A percentile compares a stretch with the other conserved stretches of the same genome.
Conservation (phyloP, 2,113 vertebrate genomes). For the Macrotis lagotis region DNA sequence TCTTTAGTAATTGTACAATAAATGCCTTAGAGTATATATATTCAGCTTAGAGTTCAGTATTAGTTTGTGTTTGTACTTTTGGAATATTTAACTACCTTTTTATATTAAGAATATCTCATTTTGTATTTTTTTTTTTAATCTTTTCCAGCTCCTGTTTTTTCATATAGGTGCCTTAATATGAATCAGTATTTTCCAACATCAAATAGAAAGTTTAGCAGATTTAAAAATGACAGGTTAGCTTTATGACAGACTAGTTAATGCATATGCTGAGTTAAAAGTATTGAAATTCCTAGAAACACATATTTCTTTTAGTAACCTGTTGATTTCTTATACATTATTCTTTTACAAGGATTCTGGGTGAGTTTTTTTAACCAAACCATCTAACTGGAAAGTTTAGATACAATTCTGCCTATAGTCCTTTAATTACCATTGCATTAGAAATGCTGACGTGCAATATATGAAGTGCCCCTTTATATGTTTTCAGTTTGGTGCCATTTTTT, state of each 20-base stretch:
- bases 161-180: background rate
- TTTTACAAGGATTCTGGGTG: background rate
- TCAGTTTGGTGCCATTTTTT: background rate
- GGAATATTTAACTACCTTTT: background rate
- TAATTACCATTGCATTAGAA: background rate
- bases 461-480: background rate
- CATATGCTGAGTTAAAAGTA: constrained; percentile 13
- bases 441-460: constrained; percentile 6
- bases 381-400: background rate
- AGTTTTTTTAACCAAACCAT: background rate
- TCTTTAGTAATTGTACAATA: background rate
- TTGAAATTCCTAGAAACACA: constrained; percentile 17
- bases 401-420: background rate
- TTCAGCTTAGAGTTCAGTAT: background rate
- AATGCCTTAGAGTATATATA: background rate
- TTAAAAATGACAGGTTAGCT: background rate
- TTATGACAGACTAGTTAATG: background rate
- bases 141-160: background rate
- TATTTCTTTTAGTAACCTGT: background rate
- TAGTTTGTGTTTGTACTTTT: background rate
- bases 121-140: background rate
- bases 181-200: background rate
- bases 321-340: background rate
- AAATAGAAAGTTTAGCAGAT: background rate
- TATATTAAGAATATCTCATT: background rate